Conservation (phyloP, 1,140 invertebrate genomes). For the Aphelenchoides besseyi region DNA sequence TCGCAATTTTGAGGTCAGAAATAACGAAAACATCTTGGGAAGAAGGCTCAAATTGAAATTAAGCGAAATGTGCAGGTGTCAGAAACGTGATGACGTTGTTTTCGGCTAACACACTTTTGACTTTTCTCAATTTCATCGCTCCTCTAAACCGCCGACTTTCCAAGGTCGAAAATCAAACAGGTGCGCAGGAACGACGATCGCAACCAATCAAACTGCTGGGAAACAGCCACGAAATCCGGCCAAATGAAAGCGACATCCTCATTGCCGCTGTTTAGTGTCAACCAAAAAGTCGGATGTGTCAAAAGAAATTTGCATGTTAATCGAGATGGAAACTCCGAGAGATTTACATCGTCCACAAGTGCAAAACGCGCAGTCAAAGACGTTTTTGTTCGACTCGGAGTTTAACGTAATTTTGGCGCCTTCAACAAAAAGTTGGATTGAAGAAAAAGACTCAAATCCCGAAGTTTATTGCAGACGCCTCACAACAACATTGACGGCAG, state of each 20-base stretch:
- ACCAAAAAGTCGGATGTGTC: too few relatives aligned
- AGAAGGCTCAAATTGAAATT: background rate
- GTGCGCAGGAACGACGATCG: too few relatives aligned
- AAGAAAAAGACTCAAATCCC: background rate
- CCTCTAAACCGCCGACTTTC: background rate
- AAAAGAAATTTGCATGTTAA: background rate
- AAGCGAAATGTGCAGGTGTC: background rate
- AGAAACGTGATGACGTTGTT: background rate
- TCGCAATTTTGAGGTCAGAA: too few relatives aligned
- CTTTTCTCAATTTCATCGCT: background rate
- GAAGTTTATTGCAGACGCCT: background rate
- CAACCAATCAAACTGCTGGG: background rate
- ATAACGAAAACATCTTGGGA: too few relatives aligned
- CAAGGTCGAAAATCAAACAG: background rate
- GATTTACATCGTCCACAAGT: background rate
- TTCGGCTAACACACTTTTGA: background rate
- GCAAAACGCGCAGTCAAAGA: background rate
- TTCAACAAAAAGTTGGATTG: background rate
- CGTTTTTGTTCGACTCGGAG: background rate
- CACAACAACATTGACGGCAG: background rate
- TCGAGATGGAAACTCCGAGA: too few relatives aligned
- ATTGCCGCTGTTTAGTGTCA: too few relatives aligned
- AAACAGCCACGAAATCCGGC: background rate
- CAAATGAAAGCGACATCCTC: background rate
- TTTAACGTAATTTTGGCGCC: background rate